Conservation (phyloP, 2,113 vertebrate genomes). For the Oryzias melastigma region DNA sequence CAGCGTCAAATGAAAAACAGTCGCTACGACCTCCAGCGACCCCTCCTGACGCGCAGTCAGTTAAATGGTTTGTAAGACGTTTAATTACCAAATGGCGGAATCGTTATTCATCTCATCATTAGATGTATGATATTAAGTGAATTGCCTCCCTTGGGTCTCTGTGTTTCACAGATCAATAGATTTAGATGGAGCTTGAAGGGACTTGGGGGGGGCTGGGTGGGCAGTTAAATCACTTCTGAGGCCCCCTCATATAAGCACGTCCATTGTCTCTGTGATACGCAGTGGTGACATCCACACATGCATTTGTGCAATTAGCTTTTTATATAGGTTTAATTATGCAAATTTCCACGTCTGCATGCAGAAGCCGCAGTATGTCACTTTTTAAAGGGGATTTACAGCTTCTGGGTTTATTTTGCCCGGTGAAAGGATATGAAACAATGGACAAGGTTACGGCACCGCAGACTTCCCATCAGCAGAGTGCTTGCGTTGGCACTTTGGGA, state of each 20-base stretch:
- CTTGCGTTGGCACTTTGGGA: conserved; percentile 68
- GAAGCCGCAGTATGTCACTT: conserved; percentile 32
- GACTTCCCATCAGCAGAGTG: conserved; percentile 51
- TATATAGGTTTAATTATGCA: conserved; percentile 73
- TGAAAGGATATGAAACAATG: conserved; percentile 72
- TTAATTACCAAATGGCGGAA: conserved; percentile 97
- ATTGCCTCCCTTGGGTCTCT: conserved; percentile 88
- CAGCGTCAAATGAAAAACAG: conserved; percentile 74
- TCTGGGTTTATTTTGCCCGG: conserved; percentile 64
- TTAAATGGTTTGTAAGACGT: conserved; percentile 94
- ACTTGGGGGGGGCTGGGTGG: conserved; percentile 24
- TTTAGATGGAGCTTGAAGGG: conserved; percentile 86
- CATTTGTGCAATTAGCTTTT: conserved; percentile 71
- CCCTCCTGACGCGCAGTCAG: conserved; percentile 84
- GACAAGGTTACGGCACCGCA: conserved; percentile 65
- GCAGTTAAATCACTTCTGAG: conserved; percentile 76
- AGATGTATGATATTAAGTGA: conserved; percentile 94
- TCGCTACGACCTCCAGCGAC: conserved; percentile 82
- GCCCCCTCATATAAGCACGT: conserved; percentile 53
- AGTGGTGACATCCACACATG: conserved; percentile 59
- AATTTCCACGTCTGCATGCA: conserved; percentile 44
- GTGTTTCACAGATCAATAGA: conserved; percentile 98
- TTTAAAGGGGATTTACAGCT: conserved; percentile 49
- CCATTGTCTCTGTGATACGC: conserved; percentile 64
- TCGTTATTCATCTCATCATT: conserved; percentile 97